Conservation (phyloP, 2,888 invertebrate species). For the Hololepta plana region DNA sequence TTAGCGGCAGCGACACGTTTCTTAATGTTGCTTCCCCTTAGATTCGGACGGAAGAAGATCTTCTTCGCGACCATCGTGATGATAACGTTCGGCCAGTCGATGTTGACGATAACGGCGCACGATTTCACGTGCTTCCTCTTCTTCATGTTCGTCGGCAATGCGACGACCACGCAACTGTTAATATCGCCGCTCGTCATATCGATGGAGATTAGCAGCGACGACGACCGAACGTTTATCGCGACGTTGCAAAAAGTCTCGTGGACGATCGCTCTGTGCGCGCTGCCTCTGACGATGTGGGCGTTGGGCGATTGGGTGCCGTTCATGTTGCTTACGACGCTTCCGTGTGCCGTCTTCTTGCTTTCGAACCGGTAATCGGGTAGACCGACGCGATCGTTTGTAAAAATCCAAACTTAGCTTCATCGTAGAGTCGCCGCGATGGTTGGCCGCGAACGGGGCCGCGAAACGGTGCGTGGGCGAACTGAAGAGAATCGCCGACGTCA, state of each 20-base stretch:
- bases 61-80: constrained; percentile 28
- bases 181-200: constrained; percentile 31
- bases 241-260: constrained; percentile 33
- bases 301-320: constrained; percentile 29
- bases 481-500: constrained; percentile 33
- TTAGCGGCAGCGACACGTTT: constrained; percentile 4
- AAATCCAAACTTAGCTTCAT: constrained; percentile 27
- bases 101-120: constrained; percentile 22
- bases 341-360: constrained; percentile 25
- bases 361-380: constrained; percentile 23
- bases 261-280: constrained; percentile 29
- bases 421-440: constrained; percentile 45
- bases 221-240: constrained; percentile 30
- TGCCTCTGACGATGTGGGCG: constrained; percentile 32
- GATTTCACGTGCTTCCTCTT: constrained; percentile 26
- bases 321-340: constrained; percentile 28
- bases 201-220: constrained; percentile 33
- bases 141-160: constrained; percentile 25
- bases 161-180: constrained; percentile 27
- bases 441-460: constrained; percentile 32
- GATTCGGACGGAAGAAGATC: constrained; percentile 30
- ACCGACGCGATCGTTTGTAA: background rate
- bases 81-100: constrained; percentile 24
- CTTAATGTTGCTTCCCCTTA: constrained; percentile 13
- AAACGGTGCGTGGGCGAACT: constrained; percentile 30